Evolutionary conservation across 1,140 invertebrate species (phyloP).

Genomic region (Carposina sasakii): DNA sequence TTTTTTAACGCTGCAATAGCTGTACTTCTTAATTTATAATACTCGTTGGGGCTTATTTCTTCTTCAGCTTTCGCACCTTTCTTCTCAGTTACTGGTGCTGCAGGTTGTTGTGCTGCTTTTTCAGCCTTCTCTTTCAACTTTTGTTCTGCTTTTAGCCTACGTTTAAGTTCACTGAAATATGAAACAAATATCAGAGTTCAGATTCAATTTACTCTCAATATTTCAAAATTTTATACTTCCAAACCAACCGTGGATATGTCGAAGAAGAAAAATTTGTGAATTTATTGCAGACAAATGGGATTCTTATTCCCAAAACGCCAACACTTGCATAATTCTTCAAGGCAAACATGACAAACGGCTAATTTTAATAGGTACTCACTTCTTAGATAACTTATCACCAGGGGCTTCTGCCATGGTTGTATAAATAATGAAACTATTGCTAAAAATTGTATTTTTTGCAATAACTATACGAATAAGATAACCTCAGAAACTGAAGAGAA

Average conservation of each 20-base stretch:
- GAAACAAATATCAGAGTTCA: conserved; percentile 24
- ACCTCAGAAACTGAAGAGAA: too few species aligned
- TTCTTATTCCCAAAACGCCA: conserved; percentile 28
- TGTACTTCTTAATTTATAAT: conserved; percentile 87
- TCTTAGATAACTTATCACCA: conserved; percentile 79
- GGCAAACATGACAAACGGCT: conserved; percentile 40
- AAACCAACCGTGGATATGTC: conserved; percentile 57
- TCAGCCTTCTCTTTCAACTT: conserved; percentile 95
- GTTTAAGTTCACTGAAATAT: conserved; percentile 91
- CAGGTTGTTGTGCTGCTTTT: conserved; percentile 75
- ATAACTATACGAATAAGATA: too few species aligned
- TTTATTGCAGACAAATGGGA: conserved; percentile 30
- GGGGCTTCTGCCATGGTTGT: conserved; percentile 76
- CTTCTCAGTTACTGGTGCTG: conserved; percentile 51
- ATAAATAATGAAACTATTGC: too few species aligned
- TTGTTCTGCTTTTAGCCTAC: conserved; percentile 91
- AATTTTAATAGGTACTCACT: conserved; percentile 74
- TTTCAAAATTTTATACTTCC: too few species aligned
- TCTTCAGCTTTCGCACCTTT: conserved; percentile 77
- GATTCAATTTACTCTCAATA: too few species aligned
- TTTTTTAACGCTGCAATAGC: conserved; percentile 86
- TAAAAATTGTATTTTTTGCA: too few species aligned
- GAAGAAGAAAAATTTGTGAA: conserved; percentile 40
- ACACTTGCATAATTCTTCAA: conserved; percentile 30
- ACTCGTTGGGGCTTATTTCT: conserved; percentile 95